Evolutionary conservation across 2,797 vertebrate genomes (phyloP).

Genomic region (Malacoctenus gilli): DNA sequence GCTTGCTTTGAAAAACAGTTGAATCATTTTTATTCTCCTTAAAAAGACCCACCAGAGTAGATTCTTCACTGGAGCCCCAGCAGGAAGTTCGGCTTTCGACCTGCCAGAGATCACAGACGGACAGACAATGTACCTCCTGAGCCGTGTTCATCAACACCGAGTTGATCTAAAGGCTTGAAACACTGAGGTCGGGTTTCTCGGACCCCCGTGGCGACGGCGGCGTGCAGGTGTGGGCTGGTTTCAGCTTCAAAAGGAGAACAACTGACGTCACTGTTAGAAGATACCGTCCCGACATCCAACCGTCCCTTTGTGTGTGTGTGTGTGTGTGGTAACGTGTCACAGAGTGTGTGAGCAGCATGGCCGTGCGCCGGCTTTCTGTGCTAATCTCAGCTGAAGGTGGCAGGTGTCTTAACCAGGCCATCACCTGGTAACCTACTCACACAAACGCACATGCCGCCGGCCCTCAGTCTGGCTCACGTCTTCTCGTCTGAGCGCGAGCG

Average conservation of each 20-base stretch:
- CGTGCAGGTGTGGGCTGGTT: constrained; percentile 55
- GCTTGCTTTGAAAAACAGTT: no score
- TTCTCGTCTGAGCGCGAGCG: constrained; percentile 45
- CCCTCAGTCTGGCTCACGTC: constrained; percentile 45
- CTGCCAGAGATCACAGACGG: no score
- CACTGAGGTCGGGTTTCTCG: constrained; percentile 26
- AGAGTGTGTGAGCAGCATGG: constrained; percentile 29
- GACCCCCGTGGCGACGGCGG: constrained; percentile 8
- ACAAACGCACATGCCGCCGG: constrained; percentile 28
- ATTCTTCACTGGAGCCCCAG: no score
- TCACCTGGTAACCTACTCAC: constrained; percentile 75
- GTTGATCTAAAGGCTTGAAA: constrained; percentile 10
- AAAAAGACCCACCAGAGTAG: no score
- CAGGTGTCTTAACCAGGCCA: constrained; percentile 77
- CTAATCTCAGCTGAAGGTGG: constrained; percentile 77
- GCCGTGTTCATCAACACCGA: background rate
- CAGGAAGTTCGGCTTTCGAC: no score
- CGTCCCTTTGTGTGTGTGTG: constrained; percentile 1
- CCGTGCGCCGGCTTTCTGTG: constrained; percentile 61
- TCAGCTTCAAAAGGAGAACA: constrained; percentile 22
- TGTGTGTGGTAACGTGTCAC: constrained; percentile 23
- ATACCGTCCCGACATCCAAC: constrained; percentile 43
- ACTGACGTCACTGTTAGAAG: constrained; percentile 53
- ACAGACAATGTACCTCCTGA: no score
- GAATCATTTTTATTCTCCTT: no score